Evolutionary conservation across 2,113 vertebrate genomes (phyloP).

Genomic region (Sceloporus undulatus): DNA sequence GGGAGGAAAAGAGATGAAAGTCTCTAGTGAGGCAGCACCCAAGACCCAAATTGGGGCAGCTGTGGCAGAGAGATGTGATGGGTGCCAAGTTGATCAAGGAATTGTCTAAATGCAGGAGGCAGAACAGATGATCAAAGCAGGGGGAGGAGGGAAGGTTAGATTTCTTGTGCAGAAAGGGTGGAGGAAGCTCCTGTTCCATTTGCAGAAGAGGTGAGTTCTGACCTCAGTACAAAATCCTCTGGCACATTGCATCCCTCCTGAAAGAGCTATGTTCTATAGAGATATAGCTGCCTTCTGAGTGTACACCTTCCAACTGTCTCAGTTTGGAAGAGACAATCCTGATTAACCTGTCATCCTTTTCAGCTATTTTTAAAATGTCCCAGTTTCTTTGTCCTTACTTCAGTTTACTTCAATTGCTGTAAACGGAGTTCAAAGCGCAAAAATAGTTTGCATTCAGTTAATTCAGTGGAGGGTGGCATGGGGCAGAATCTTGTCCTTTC

Average conservation of each 20-base stretch:
- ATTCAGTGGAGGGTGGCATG: too few species aligned
- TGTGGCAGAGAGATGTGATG: background rate
- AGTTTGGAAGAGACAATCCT: background rate
- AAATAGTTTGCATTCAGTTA: too few species aligned
- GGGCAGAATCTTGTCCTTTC: too few species aligned
- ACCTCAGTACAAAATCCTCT: background rate
- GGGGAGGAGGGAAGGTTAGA: background rate
- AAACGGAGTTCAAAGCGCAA: too few species aligned
- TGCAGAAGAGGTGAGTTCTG: background rate
- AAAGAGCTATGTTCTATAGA: background rate
- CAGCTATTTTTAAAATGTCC: too few species aligned
- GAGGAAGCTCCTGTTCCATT: background rate
- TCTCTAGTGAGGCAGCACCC: background rate
- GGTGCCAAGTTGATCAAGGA: conserved; percentile 18
- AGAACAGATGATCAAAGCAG: conserved; percentile 13
- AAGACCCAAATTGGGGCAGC: background rate
- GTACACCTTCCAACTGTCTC: too few species aligned
- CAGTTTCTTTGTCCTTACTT: too few species aligned
- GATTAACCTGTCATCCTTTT: too few species aligned
- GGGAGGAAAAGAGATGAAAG: conserved; percentile 27
- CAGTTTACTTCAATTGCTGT: too few species aligned
- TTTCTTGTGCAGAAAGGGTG: background rate
- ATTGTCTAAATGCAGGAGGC: conserved; percentile 8
- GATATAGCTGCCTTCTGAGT: background rate
- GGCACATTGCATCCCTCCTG: background rate